A percentile compares a stretch with the other conserved stretches of the same genome.
Conservation (phyloP, 1,140 invertebrate species). For the Rhizoglyphus robini region DNA sequence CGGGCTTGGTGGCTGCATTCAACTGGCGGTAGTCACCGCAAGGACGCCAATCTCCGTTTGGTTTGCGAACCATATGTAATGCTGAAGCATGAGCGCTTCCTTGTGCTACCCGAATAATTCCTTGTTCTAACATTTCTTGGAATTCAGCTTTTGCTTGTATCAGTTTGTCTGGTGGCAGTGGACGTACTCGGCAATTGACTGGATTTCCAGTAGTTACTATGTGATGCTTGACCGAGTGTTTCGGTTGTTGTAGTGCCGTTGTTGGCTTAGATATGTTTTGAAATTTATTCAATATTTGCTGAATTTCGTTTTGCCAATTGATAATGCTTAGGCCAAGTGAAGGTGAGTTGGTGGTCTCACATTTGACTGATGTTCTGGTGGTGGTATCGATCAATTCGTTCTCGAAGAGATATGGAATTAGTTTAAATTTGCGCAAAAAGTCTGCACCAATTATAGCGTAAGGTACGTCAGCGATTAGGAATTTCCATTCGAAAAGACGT, state of each 20-base stretch:
- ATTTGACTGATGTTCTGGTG: not conserved
- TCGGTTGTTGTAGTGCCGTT: not conserved
- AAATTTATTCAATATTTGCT: not conserved
- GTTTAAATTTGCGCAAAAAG: constrained; percentile 19
- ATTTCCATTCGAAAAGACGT: not conserved
- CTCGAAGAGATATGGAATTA: not conserved
- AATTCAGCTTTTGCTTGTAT: no score
- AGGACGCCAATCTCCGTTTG: no score
- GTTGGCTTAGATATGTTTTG: constrained; percentile 1
- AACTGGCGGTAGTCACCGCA: no score
- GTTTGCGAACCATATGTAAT: no score
- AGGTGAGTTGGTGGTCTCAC: not conserved
- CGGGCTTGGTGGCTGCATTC: no score
- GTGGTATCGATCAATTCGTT: constrained; percentile 8
- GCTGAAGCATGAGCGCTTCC: no score
- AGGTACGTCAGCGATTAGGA: constrained; percentile 18
- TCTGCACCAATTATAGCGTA: constrained; percentile 22
- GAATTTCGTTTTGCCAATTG: constrained; percentile 12
- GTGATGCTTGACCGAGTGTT: constrained; percentile 23
- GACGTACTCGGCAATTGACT: no score
- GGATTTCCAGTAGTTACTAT: no score
- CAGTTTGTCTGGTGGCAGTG: no score
- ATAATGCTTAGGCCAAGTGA: not conserved
- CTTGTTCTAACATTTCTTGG: no score
- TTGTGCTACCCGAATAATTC: no score